Evolutionary conservation across 2,113 vertebrate species (phyloP).

Genomic region (Lophotis ruficrista): DNA sequence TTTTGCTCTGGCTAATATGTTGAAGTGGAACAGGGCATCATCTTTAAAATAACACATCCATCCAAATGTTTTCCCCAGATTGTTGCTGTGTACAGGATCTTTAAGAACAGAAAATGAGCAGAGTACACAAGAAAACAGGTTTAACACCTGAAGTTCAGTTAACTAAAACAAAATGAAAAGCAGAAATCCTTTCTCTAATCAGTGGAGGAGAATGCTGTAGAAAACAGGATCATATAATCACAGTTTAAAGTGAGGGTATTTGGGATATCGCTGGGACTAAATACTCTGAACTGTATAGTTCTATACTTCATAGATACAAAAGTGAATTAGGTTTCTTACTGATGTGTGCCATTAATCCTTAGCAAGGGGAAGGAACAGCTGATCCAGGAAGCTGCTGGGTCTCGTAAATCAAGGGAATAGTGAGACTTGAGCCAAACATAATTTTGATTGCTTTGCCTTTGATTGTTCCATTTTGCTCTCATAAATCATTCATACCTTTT

Average conservation of each 20-base stretch:
- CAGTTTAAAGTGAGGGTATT: neutral
- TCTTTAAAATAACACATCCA: neutral
- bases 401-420: constrained; percentile 24
- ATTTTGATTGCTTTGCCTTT: constrained; percentile 16
- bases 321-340: neutral
- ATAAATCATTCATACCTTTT: neutral
- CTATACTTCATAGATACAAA: neutral
- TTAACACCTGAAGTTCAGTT: neutral
- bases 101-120: neutral
- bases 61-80: neutral
- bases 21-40: neutral
- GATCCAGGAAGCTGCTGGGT: neutral
- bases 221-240: neutral
- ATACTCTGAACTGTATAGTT: neutral
- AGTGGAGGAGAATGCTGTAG: neutral
- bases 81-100: neutral
- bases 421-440: neutral
- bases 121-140: neutral
- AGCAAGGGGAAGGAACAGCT: neutral
- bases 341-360: neutral
- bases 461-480: neutral
- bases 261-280: neutral
- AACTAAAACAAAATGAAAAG: neutral
- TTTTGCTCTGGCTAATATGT: neutral
- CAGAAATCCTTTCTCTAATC: neutral